Conservation (phyloP, 2,888 invertebrate species). For the Caenorhabditis panamensis region DNA sequence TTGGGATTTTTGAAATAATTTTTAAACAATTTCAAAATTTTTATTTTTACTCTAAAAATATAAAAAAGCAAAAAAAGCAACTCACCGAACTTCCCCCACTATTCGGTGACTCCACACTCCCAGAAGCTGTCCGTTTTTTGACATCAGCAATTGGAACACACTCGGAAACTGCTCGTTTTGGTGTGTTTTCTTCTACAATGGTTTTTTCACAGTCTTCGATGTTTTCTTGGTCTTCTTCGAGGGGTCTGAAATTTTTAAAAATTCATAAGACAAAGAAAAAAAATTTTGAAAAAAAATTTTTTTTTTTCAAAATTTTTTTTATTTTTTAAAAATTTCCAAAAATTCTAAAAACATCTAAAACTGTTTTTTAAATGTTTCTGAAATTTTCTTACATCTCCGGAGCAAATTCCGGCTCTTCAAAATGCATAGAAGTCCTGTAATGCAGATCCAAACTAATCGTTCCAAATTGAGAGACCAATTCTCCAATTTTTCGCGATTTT, state of each 20-base stretch:
- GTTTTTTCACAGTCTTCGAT: conserved; percentile 28
- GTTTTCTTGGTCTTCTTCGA: conserved; percentile 29
- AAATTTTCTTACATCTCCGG: conserved; percentile 23
- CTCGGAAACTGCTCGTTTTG: conserved; percentile 13
- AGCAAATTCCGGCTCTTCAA: conserved; percentile 54
- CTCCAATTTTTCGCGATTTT: conserved; percentile 89
- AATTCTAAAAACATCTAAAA: too few species aligned
- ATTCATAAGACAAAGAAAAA: not conserved
- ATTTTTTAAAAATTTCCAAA: not conserved
- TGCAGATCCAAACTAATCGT: conserved; percentile 86
- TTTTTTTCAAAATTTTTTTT: too few species aligned
- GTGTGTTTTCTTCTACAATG: conserved; percentile 14
- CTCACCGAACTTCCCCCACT: conserved; percentile 35
- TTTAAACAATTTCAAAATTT: not conserved
- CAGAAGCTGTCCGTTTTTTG: conserved; percentile 27
- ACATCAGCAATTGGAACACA: conserved; percentile 34
- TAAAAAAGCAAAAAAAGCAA: not conserved
- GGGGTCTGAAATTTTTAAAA: conserved; percentile 17
- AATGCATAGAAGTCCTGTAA: conserved; percentile 57
- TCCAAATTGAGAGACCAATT: conserved; percentile 91
- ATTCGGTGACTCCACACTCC: conserved; percentile 29
- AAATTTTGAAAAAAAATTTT: not conserved
- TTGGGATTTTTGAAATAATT: not conserved
- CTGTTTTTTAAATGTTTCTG: too few species aligned
- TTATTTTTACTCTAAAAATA: not conserved